These are phyloP conservation scores for Momotus momota DNA, from an alignment of 2,797 vertebrate species.

Conservation along the genomic window DNA sequence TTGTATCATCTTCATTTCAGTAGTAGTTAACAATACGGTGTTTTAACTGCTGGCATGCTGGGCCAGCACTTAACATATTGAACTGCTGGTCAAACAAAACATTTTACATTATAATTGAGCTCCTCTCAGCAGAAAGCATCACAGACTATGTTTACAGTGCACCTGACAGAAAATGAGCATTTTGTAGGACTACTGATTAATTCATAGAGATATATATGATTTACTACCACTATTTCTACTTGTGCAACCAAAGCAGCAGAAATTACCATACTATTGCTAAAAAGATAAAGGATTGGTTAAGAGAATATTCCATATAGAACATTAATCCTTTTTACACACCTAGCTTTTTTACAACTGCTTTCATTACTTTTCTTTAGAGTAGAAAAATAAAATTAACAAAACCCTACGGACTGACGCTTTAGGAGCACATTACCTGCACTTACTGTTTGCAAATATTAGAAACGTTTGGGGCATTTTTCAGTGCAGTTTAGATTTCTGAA, in stretches of 20 bases:
- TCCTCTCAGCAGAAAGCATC: background rate
- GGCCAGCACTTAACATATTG: background rate
- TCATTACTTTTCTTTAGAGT: background rate
- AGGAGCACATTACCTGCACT: background rate
- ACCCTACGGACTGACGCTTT: background rate
- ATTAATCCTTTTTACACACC: background rate
- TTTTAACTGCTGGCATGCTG: background rate
- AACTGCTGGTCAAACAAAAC: background rate
- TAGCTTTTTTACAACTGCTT: background rate
- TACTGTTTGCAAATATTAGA: background rate
- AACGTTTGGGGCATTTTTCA: background rate
- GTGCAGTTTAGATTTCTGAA: background rate
- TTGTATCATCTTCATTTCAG: background rate
- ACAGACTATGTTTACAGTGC: background rate
- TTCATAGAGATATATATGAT: background rate
- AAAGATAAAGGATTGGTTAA: background rate
- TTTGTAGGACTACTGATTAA: background rate
- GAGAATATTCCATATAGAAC: background rate
- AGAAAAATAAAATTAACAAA: background rate
- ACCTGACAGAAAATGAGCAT: background rate
- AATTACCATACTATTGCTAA: background rate
- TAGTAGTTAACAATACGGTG: rapidly evolving
- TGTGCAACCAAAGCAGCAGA: background rate
- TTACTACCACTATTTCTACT: background rate
- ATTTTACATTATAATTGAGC: background rate